Base-by-base conservation (phyloP, 2,888 invertebrate species). In the Diogma glabrata region DNA sequence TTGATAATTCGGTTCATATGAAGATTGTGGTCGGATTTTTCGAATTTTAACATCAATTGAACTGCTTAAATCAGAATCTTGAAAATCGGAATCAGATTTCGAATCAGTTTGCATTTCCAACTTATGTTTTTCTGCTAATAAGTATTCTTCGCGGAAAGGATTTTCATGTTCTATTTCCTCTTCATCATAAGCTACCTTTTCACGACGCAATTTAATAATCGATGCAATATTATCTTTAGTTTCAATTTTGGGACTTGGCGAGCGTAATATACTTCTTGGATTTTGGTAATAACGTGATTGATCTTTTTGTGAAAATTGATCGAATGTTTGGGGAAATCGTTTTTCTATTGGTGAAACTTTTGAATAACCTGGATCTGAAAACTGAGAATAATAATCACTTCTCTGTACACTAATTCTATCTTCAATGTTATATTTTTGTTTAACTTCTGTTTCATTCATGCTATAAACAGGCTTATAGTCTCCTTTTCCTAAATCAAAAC, bases 131-230 rank as follows among this genome's bases (percentile, higher is more conserved):
- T 24, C 23, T 8, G 28, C 19, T 22, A 22, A 14, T 36, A 65
- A 57, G 53, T 63, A 64, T 49, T 65, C 64, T 51, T 64, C 61
- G 0, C 69, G 65, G 57, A 70, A 70, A 20, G 70, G 70, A 61
- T 70, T 70, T 40, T 70, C 70, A 2, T 64, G 62, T 51, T 69
- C 69, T 51, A 68, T 64, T 60, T 70, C 69, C 59, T 70, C 69
- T 30, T 58, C 57, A 14, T 56, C 54, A 8, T 61, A 59, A 4
- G 59, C 49, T 5, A 54, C 38, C 33, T 52, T 55, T 53, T 60
- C 61, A 3, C 45, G 48, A 10, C 48, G 40, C 17, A 55, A 51
- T 1, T 57, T 52, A 16, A 26, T 19, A 10, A n/a, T 6, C 19
- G 17, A 19, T 26, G 19, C 19, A 19, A 26, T 47, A 30, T 26